These are phyloP conservation scores for Ericerus pela DNA, from an alignment of 1,140 invertebrate genomes.

Conservation along the genomic window DNA sequence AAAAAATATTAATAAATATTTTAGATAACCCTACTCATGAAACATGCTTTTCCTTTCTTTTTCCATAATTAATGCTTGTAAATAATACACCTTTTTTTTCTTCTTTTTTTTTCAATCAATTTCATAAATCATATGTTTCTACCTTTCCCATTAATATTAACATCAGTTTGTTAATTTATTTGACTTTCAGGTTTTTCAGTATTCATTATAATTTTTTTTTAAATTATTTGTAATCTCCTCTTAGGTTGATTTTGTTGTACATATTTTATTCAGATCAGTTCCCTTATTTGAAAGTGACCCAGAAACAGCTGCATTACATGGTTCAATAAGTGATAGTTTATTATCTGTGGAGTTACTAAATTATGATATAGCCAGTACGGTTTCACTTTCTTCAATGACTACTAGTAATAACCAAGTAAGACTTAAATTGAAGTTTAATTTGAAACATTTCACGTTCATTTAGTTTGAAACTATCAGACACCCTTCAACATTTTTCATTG, in stretches of 20 bases:
- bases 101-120: no score
- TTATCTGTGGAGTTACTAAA: not conserved
- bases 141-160: no score
- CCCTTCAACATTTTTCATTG: not conserved
- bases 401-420: not conserved
- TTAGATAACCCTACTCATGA: no score
- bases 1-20: no score
- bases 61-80: no score
- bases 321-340: not conserved
- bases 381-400: not conserved
- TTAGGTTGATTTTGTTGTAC: not conserved
- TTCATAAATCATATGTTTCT: no score
- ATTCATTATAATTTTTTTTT: no score
- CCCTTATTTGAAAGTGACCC: not conserved
- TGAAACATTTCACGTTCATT: not conserved
- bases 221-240: not conserved
- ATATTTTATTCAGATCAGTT: constrained; percentile 14
- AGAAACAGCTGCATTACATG: not conserved
- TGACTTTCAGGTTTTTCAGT: no score
- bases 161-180: no score
- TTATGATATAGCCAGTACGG: constrained; percentile 1
- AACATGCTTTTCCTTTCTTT: no score
- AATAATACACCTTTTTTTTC: no score
- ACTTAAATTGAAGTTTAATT: not conserved
- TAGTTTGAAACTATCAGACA: not conserved